Base-by-base conservation (phyloP, 1,140 invertebrate species). In the Choristoneura fumiferana region DNA sequence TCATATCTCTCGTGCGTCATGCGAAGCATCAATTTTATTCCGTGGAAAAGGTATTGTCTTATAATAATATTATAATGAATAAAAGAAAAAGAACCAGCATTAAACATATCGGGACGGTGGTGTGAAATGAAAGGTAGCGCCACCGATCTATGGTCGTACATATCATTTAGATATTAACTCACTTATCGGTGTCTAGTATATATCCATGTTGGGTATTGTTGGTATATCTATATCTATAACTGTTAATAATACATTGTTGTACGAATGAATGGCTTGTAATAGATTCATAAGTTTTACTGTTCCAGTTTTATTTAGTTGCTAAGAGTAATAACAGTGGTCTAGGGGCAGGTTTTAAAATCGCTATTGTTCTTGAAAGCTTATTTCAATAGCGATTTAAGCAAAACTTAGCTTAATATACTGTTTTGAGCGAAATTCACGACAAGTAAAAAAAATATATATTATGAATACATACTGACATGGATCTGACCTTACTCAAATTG, bases 161-260 rank as follows among this genome's bases (percentile, higher is more conserved):
- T 87, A 87, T 87, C 84, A 83, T 73, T 62, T 87, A 83, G 70
- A 34, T 40, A 53, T 85, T n/a, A 78, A 81, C 71, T 57, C 52
- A 58, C 38, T 58, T 38, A 63, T 67, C 60, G 65, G 69, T 62
- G 72, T 18, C 61, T 60, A 54, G 36, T 73, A 64, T 65, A 61
- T 64, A 67, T 71, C 59, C 64, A 37, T 82, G 73, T 76, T 78
- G 65, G 61, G 59, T 71, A 73, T 73, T 76, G 68, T 69, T 74
- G 36, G 65, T 74, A 38, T 39, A 58, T 57, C 62, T 73, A 71
- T 67, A 65, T 67, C 70, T 63, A 29, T 29, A 29, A 72, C 60
- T 74, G 73, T 81, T 76, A 76, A 62, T 57, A 18, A 58, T 66
- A 58, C 54, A 66, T 55, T 69, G 63, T 67, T 67, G 61, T 29